phyloP scores from a whole-genome alignment of 2,113 vertebrate genomes.

The Trinectes maculatus region DNA sequence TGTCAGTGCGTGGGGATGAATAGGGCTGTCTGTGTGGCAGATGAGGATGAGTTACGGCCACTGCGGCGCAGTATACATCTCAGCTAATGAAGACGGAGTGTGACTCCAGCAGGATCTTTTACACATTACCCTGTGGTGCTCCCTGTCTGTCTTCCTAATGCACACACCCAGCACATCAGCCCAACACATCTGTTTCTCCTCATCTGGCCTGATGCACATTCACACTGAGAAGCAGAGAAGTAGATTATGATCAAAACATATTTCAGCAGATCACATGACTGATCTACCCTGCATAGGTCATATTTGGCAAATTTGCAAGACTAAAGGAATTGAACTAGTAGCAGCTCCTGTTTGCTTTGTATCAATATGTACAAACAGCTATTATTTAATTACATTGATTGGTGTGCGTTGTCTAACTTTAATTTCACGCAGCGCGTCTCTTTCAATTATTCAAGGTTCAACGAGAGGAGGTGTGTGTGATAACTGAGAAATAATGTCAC shows the following conservation, averaged over 20 bases:
- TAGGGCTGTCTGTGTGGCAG: constrained; percentile 46
- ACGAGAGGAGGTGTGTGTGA: no score
- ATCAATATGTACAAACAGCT: no score
- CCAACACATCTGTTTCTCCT: not conserved
- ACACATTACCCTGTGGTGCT: constrained; percentile 45
- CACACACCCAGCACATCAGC: not conserved
- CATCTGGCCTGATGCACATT: not conserved
- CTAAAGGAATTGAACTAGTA: no score
- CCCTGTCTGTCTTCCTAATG: not conserved
- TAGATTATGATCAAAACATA: not conserved
- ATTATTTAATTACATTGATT: no score
- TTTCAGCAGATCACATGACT: no score
- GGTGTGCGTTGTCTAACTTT: no score
- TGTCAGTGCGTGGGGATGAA: constrained; percentile 13
- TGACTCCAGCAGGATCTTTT: constrained; percentile 50
- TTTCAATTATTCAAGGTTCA: no score
- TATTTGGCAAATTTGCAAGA: no score
- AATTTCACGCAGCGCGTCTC: no score
- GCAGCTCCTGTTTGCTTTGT: no score
- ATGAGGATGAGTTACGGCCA: constrained; percentile 58
- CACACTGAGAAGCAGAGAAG: not conserved
- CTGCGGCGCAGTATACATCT: constrained; percentile 47
- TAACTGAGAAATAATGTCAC: no score
- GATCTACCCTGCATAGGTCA: no score
- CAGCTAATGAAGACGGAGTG: constrained; percentile 62